Evolutionary conservation across 2,113 vertebrate genomes (phyloP), one percentile per base, ranked within the genome.

Genomic region (Tragulus kanchil): DNA sequence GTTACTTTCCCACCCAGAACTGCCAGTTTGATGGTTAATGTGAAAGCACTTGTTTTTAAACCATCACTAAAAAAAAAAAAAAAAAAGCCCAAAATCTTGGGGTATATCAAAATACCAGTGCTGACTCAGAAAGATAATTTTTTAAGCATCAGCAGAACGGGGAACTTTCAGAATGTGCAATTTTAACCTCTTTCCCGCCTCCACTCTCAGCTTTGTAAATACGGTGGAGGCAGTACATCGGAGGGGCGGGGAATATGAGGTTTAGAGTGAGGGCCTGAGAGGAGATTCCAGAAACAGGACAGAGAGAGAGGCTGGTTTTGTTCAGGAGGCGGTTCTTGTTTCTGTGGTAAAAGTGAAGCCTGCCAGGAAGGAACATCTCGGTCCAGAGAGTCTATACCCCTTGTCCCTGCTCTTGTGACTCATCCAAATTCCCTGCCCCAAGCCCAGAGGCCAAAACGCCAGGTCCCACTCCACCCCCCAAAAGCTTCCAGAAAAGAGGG

Each of bases 111-210:
- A 98, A 97, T 98, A 98, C 96, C 96, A 97, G 89, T 95, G 97
- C 97, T 98, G 97, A 98, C 96, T 98, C 97, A 98, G 97, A 97
- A 97, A 96, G 97, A 97, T 95, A 54, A 94, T 90, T 94, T 94
- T 93, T 96, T 69, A 92, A 95, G 87, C 91, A 94, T 97, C 94
- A 97, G 97, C 97, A 97, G 92, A 97, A 97, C 97, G 58, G 83
- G 97, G 96, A 97, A 97, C 94, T 96, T 93, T 94, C 95, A 87
- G 92, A 95, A 95, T 92, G 84, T 89, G 95, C 93, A 54, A 78
- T 58, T 97, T 94, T 88, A 89, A 85, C 78, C 94, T 92, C 91
- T 77, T 45, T 82, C 84, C 75, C 7, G 4, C 50, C 84, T 81
- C 90, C 58, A 28, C 48, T 71, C 64, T 54, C 42, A 52, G 94